Evolutionary conservation across 2,113 vertebrate species (phyloP).

Genomic region (Gobio gobio): DNA sequence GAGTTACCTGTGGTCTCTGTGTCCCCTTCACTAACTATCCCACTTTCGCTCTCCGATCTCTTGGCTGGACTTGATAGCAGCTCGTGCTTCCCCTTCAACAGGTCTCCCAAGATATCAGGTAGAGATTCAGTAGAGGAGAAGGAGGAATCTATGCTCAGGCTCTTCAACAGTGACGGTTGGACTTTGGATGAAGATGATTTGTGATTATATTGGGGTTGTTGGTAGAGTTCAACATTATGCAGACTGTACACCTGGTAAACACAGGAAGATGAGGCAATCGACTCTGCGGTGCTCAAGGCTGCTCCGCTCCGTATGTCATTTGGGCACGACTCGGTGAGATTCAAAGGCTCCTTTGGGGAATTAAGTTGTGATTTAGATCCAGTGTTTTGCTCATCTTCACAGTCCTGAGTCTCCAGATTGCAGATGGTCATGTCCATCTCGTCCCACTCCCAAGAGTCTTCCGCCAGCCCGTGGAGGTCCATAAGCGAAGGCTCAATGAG

Average conservation of each 20-base stretch:
- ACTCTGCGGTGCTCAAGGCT: slow-evolving; percentile 61
- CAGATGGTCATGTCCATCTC: slow-evolving; percentile 93
- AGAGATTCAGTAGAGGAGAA: slow-evolving; percentile 92
- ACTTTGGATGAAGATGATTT: slow-evolving; percentile 66
- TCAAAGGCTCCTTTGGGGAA: slow-evolving; percentile 59
- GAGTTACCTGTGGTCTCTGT: slow-evolving; percentile 83
- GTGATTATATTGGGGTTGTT: slow-evolving; percentile 73
- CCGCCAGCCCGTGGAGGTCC: slow-evolving; percentile 81
- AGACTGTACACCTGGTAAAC: slow-evolving; percentile 92
- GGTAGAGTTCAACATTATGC: slow-evolving; percentile 83
- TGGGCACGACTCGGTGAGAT: slow-evolving; percentile 63
- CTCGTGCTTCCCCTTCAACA: slow-evolving; percentile 63
- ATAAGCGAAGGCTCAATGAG: slow-evolving; percentile 87
- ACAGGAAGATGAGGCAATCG: slow-evolving; percentile 60
- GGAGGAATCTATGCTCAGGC: slow-evolving; percentile 88
- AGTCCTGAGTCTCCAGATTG: slow-evolving; percentile 76
- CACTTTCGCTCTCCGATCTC: slow-evolving; percentile 90
- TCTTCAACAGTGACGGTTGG: slow-evolving; percentile 82
- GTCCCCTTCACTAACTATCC: slow-evolving; percentile 91
- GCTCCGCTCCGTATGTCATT: slow-evolving; percentile 53
- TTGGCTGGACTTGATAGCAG: slow-evolving; percentile 75
- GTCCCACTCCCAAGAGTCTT: slow-evolving; percentile 97
- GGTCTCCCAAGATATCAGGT: slow-evolving; percentile 83
- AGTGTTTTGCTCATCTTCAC: slow-evolving; percentile 71
- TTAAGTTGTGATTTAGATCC: slow-evolving; percentile 62